These are phyloP conservation scores for Eledone cirrhosa DNA, from an alignment of 2,888 invertebrate genomes.

Conservation along the genomic window DNA sequence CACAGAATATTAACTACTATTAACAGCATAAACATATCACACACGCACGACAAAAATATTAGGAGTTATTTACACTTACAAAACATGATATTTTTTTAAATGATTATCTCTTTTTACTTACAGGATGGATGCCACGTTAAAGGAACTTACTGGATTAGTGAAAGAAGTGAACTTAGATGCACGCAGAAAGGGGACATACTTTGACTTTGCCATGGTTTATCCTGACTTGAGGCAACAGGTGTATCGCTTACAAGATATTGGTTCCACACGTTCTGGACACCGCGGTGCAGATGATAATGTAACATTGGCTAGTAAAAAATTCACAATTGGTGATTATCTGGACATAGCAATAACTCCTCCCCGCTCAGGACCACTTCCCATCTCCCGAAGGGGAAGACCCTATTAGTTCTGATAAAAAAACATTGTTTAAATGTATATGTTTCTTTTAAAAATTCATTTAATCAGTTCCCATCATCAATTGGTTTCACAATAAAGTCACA, in stretches of 20 bases:
- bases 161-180: constrained; percentile 99
- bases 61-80: no score
- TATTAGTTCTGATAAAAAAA: neutral
- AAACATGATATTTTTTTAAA: no score
- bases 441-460: constrained; percentile 37
- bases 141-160: constrained; percentile 94
- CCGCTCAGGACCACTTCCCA: constrained; percentile 41
- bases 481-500: no score
- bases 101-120: neutral
- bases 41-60: no score
- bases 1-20: no score
- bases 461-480: no score
- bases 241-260: constrained; percentile 87
- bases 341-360: constrained; percentile 85
- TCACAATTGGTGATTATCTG: constrained; percentile 95
- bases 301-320: constrained; percentile 79
- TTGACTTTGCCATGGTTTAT: constrained; percentile 87
- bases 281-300: constrained; percentile 94
- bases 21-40: no score
- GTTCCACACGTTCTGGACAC: constrained; percentile 88
- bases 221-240: constrained; percentile 67
- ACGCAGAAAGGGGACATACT: constrained; percentile 92
- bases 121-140: constrained; percentile 86
- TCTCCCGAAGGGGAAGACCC: constrained; percentile 42
- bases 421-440: constrained; percentile 10